A percentile compares a stretch with the other conserved stretches of the same genome.
These are phyloP conservation scores for Pomacea maculata DNA, from an alignment of 1,140 invertebrate genomes.

Conservation along the genomic window DNA sequence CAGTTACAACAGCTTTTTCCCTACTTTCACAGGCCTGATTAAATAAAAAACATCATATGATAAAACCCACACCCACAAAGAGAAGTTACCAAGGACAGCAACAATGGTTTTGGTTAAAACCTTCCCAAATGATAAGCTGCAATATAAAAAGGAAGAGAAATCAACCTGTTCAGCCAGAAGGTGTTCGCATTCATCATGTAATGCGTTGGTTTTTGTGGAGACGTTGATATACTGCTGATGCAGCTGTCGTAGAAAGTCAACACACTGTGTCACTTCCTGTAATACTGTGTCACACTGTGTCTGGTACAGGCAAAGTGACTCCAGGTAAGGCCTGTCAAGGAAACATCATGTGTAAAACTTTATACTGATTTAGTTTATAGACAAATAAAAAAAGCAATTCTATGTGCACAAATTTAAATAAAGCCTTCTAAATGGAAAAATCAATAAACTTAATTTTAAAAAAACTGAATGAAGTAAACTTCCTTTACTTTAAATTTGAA, in stretches of 20 bases:
- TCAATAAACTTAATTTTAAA: not conserved
- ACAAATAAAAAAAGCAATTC: too few species aligned
- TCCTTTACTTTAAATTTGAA: too few species aligned
- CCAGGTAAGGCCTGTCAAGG: constrained; percentile 70
- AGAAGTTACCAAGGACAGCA: not conserved
- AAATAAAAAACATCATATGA: not conserved
- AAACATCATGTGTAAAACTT: too few species aligned
- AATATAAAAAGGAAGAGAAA: constrained; percentile 1
- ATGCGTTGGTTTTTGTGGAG: constrained; percentile 87
- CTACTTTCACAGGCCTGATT: too few species aligned
- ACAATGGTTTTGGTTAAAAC: not conserved
- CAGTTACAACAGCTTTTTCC: not conserved
- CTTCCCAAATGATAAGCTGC: too few species aligned
- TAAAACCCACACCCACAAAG: not conserved
- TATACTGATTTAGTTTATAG: too few species aligned
- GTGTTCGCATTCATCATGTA: constrained; percentile 90
- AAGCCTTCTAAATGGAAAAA: too few species aligned
- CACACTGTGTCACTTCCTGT: constrained; percentile 75
- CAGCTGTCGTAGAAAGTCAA: constrained; percentile 77
- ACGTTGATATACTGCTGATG: constrained; percentile 84
- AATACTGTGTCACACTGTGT: constrained; percentile 78
- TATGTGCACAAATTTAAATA: too few species aligned
- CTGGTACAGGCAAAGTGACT: constrained; percentile 75
- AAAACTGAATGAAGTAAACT: too few species aligned
- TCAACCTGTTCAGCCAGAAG: constrained; percentile 82